These are phyloP conservation scores for Xiphorhynchus erythropygius DNA, from an alignment of 2,797 vertebrate species.

Conservation along the genomic window DNA sequence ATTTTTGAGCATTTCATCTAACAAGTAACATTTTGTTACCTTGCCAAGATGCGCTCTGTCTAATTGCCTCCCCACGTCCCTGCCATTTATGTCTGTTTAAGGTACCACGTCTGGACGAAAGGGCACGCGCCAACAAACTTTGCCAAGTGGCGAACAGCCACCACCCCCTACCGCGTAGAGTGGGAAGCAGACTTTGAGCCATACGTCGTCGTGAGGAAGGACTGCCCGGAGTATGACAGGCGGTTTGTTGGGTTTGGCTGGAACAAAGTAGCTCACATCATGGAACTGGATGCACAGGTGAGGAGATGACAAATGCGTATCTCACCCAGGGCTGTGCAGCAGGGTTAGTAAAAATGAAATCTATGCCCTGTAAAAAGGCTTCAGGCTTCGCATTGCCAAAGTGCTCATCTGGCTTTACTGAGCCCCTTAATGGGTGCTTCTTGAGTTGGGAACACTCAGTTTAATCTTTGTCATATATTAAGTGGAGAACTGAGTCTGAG, in stretches of 20 bases:
- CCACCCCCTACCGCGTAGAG: slow-evolving; percentile 92
- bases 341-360: background rate
- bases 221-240: slow-evolving; percentile 95
- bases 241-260: slow-evolving; percentile 97
- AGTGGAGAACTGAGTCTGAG: background rate
- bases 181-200: slow-evolving; percentile 99
- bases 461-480: background rate
- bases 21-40: background rate
- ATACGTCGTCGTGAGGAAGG: slow-evolving; percentile 91
- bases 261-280: slow-evolving; percentile 99
- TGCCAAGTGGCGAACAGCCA: slow-evolving; percentile 97
- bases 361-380: background rate
- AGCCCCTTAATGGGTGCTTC: background rate
- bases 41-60: background rate
- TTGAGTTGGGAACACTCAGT: background rate
- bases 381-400: background rate
- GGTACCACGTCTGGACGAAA: slow-evolving; percentile 99
- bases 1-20: slow-evolving; percentile 6
- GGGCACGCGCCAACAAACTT: slow-evolving; percentile 98
- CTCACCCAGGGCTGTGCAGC: background rate
- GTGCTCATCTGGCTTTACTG: background rate
- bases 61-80: background rate
- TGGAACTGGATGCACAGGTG: slow-evolving; percentile 98
- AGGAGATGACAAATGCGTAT: background rate
- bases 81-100: slow-evolving; percentile 59